phyloP scores from a whole-genome alignment of 1,140 invertebrate genomes.

The Ostrea edulis region DNA sequence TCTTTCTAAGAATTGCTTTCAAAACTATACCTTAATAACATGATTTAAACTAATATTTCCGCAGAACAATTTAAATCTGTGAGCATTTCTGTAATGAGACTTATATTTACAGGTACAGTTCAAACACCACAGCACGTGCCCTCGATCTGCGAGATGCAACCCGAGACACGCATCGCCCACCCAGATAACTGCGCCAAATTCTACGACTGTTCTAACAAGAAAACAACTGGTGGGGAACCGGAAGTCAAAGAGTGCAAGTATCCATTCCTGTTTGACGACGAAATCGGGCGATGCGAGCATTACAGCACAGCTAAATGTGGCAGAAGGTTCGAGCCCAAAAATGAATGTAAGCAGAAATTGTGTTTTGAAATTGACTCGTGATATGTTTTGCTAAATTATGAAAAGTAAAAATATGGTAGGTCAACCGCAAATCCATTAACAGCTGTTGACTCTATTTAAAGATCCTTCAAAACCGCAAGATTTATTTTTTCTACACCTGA shows the following conservation, averaged over 20 bases:
- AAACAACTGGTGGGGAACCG: not conserved
- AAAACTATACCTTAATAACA: too few relatives aligned
- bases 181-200: conserved; percentile 57
- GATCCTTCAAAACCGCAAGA: not conserved
- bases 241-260: conserved; percentile 57
- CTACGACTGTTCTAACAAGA: conserved; percentile 50
- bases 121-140: conserved; percentile 3
- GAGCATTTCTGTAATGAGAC: not conserved
- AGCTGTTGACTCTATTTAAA: not conserved
- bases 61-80: too few relatives aligned
- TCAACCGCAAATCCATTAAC: not conserved
- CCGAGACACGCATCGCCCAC: conserved; percentile 40
- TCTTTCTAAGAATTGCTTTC: too few relatives aligned
- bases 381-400: not conserved
- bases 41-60: too few relatives aligned
- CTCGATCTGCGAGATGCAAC: conserved; percentile 1
- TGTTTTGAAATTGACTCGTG: not conserved
- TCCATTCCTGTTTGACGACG: conserved; percentile 52
- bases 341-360: conserved; percentile 53
- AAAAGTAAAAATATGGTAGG: not conserved
- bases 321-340: conserved; percentile 47
- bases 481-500: too few relatives aligned
- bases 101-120: conserved; percentile 4
- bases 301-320: conserved; percentile 54
- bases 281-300: conserved; percentile 53